phyloP scores from a whole-genome alignment of 1,140 invertebrate genomes.

The Drosophila melanica region DNA sequence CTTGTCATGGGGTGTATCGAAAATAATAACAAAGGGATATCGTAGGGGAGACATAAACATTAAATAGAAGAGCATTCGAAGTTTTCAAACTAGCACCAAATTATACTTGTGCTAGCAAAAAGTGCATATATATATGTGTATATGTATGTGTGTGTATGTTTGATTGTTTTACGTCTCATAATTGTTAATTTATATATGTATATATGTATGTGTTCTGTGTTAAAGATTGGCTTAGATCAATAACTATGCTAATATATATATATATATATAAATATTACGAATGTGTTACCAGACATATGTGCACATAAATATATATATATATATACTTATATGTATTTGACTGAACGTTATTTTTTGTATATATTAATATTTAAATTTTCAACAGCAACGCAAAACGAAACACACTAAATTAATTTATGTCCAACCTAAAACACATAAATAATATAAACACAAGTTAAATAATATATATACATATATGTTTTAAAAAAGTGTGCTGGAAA shows the following conservation, averaged over 20 bases:
- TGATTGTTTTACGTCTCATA: too few relatives aligned
- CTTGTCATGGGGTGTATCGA: constrained; percentile 21
- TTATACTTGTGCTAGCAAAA: not conserved
- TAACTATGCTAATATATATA: constrained; percentile 20
- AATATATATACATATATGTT: constrained; percentile 17
- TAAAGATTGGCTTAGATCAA: constrained; percentile 36
- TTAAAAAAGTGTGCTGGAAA: constrained; percentile 35
- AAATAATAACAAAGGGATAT: constrained; percentile 1
- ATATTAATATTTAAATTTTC: constrained; percentile 73
- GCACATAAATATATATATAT: constrained; percentile 17
- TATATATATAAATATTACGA: constrained; percentile 14
- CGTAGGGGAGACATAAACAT: constrained; percentile 26
- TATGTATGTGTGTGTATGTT: too few relatives aligned
- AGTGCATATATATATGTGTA: not conserved
- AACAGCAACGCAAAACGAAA: constrained; percentile 25
- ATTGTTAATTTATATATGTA: constrained; percentile 47
- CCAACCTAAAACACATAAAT: constrained; percentile 28
- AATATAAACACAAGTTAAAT: not conserved
- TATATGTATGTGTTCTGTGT: constrained; percentile 34
- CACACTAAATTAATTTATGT: constrained; percentile 44
- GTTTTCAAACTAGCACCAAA: constrained; percentile 1
- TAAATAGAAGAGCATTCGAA: constrained; percentile 10
- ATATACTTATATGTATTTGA: constrained; percentile 66
- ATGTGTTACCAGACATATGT: constrained; percentile 16
- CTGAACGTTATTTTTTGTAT: constrained; percentile 76